Percentiles rank a stretch among this genome's conserved stretches.
Conservation (phyloP, 1,140 invertebrate species). For the Dreissena polymorpha region DNA sequence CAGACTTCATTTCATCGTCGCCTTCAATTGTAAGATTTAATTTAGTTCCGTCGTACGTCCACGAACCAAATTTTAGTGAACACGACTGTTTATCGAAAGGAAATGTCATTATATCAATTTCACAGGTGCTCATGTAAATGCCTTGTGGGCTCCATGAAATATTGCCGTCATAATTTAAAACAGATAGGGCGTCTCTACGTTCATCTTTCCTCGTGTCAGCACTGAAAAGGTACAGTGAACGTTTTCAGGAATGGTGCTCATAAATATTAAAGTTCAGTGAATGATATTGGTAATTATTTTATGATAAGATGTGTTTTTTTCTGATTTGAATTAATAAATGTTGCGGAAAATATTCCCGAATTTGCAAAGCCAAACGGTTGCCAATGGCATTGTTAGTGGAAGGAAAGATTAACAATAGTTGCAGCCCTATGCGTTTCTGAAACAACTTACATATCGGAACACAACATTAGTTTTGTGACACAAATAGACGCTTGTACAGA, state of each 20-base stretch:
- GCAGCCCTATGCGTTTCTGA: neutral
- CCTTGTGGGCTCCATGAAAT: slow-evolving; percentile 98
- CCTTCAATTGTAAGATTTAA: slow-evolving; percentile 69
- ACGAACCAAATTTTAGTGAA: slow-evolving; percentile 78
- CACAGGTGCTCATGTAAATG: slow-evolving; percentile 98
- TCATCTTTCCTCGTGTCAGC: slow-evolving; percentile 77
- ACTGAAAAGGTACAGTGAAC: slow-evolving; percentile 64
- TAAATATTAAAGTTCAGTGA: slow-evolving; percentile 11
- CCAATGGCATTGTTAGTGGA: neutral
- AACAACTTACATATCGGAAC: neutral
- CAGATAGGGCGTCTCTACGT: slow-evolving; percentile 74
- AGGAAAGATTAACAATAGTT: slow-evolving; percentile 7
- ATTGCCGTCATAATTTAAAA: slow-evolving; percentile 89
- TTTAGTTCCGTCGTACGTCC: slow-evolving; percentile 78
- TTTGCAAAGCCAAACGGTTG: neutral
- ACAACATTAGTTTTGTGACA: neutral
- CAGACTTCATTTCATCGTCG: slow-evolving; percentile 46
- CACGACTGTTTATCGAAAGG: slow-evolving; percentile 79
- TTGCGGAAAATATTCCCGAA: no score
- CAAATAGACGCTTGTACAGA: slow-evolving; percentile 1
- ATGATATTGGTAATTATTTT: slow-evolving; percentile 44
- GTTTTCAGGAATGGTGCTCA: slow-evolving; percentile 30
- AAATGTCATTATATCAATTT: slow-evolving; percentile 82
- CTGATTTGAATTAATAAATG: no score
- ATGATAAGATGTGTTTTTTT: no score